Conservation (phyloP, 2,797 vertebrate species). For the Melanogrammus aeglefinus region DNA sequence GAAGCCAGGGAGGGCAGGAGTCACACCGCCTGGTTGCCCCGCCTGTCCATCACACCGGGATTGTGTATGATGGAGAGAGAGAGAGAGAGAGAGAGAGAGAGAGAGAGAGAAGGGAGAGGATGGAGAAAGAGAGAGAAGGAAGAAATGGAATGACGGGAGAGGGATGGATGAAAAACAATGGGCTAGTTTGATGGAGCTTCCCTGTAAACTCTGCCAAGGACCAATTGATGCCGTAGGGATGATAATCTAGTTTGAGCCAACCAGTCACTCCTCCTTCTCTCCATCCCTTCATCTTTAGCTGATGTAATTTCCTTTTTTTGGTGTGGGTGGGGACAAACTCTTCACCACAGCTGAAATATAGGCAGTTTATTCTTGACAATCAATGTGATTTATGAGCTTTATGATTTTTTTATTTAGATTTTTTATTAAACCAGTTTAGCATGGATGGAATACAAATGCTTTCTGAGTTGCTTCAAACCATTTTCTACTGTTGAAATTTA, state of each 20-base stretch:
- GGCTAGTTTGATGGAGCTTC: background rate
- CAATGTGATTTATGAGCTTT: background rate
- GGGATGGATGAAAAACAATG: background rate
- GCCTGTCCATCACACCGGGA: background rate
- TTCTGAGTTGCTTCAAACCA: background rate
- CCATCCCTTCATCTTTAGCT: background rate
- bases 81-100: background rate
- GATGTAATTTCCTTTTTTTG: background rate
- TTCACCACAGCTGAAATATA: background rate
- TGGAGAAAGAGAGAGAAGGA: background rate
- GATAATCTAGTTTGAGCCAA: slow-evolving; percentile 11
- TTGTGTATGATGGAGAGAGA: slow-evolving; percentile 7
- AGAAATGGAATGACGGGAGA: background rate
- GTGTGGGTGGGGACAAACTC: background rate
- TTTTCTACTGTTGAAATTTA: background rate
- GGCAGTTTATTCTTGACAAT: background rate
- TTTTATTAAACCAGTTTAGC: background rate
- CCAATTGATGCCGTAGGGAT: background rate
- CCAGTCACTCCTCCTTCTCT: slow-evolving; percentile 3
- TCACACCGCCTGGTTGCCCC: background rate
- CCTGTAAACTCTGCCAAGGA: slow-evolving; percentile 3
- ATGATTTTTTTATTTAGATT: background rate
- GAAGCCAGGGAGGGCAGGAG: background rate
- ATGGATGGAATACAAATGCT: background rate
- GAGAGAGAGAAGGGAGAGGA: slow-evolving; percentile 7